phyloP scores from a whole-genome alignment of 2,797 vertebrate genomes.

The Phataginus tetradactyla region DNA sequence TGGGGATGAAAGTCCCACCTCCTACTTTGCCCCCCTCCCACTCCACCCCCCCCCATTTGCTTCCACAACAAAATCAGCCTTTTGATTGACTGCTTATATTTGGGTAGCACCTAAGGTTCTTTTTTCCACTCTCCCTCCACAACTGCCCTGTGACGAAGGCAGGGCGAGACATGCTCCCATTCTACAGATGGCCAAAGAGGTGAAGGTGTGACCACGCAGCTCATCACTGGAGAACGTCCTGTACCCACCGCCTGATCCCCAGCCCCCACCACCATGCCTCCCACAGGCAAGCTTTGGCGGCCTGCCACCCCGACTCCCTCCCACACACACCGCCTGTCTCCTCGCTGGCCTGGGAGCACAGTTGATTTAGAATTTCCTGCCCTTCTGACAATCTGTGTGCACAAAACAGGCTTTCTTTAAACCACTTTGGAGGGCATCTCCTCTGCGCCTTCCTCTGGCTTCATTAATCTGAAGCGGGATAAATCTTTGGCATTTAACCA shows the following conservation, averaged over 20 bases:
- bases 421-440: slow-evolving; percentile 47
- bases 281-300: neutral
- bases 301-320: neutral
- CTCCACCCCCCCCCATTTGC: neutral
- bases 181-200: neutral
- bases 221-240: neutral
- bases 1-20: neutral
- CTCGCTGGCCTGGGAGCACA: neutral
- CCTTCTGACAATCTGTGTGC: slow-evolving; percentile 60
- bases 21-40: neutral
- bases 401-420: slow-evolving; percentile 77
- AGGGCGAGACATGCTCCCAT: neutral
- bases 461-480: slow-evolving; percentile 80
- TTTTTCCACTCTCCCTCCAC: neutral
- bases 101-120: neutral
- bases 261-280: neutral
- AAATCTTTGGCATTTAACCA: slow-evolving; percentile 84
- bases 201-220: neutral
- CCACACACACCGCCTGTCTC: neutral
- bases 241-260: accelerated
- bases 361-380: slow-evolving; percentile 77
- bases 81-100: neutral
- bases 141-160: neutral
- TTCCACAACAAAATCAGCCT: neutral
- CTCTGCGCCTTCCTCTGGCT: slow-evolving; percentile 81